These are phyloP conservation scores for Lasius fuliginosus DNA, from an alignment of 2,888 invertebrate genomes.

Conservation along the genomic window DNA sequence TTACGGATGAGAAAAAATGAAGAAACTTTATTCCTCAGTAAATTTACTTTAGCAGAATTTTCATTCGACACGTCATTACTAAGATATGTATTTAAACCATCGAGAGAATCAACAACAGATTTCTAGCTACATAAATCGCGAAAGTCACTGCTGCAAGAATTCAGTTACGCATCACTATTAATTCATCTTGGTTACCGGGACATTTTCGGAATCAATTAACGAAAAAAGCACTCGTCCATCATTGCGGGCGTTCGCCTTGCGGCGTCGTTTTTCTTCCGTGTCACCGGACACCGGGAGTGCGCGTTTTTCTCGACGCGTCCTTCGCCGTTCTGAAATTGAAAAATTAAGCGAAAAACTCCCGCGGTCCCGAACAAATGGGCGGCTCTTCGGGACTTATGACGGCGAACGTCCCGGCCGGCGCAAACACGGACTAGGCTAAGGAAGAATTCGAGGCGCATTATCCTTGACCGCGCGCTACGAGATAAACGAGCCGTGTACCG, in stretches of 20 bases:
- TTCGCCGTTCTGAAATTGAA: constrained; percentile 48
- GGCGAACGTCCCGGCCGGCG: constrained; percentile 8
- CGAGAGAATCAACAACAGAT: constrained; percentile 18
- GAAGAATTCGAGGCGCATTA: constrained; percentile 53
- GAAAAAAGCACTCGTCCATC: constrained; percentile 34
- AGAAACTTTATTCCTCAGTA: neutral
- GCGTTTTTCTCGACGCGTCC: constrained; percentile 41
- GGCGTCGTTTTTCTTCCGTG: constrained; percentile 36
- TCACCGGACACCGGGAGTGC: constrained; percentile 11
- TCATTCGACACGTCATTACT: neutral
- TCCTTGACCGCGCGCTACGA: constrained; percentile 56
- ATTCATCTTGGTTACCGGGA: neutral
- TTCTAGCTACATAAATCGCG: neutral
- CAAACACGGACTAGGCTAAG: neutral
- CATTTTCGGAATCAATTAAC: constrained; percentile 38
- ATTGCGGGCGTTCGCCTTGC: constrained; percentile 19
- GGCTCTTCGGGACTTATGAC: constrained; percentile 53
- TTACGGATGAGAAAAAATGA: neutral
- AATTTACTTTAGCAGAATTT: constrained; percentile 2
- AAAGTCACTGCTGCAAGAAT: constrained; percentile 2
- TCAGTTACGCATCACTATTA: neutral
- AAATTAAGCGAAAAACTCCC: constrained; percentile 55
- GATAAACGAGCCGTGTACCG: constrained; percentile 53
- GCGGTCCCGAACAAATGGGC: constrained; percentile 48
- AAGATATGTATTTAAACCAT: constrained; percentile 12